A percentile compares a stretch with the other conserved stretches of the same genome.
phyloP scores from a whole-genome alignment of 2,888 invertebrate species.

The Drosophila pseudotalamancana region DNA sequence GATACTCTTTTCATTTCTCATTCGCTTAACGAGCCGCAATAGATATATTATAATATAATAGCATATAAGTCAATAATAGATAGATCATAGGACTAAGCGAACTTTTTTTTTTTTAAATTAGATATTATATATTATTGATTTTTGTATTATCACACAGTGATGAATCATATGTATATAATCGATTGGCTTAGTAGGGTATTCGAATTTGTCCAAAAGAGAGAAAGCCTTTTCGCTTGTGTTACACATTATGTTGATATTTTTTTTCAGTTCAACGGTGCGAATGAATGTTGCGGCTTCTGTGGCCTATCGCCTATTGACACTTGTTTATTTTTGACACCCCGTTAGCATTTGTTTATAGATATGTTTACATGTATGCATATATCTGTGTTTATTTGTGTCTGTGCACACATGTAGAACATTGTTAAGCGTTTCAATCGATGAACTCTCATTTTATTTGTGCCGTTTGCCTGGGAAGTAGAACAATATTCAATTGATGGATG shows the following conservation, averaged over 20 bases:
- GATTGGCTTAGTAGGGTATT: neutral
- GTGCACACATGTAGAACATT: neutral
- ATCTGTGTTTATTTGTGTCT: neutral
- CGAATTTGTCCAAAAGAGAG: neutral
- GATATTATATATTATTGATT: too few species aligned
- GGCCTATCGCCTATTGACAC: conserved; percentile 70
- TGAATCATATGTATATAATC: neutral
- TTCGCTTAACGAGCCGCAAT: too few species aligned
- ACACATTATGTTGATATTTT: conserved; percentile 43
- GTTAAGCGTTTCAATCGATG: conserved; percentile 9
- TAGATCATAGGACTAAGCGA: too few species aligned
- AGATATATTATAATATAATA: too few species aligned
- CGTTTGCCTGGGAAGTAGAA: conserved; percentile 15
- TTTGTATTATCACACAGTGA: too few species aligned
- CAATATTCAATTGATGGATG: conserved; percentile 16
- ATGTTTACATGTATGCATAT: conserved; percentile 9
- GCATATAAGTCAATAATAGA: too few species aligned
- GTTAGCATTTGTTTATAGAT: conserved; percentile 35
- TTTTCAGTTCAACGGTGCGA: conserved; percentile 44
- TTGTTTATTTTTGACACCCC: conserved; percentile 71
- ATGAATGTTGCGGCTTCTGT: conserved; percentile 36
- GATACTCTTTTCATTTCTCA: too few species aligned
- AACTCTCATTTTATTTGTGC: neutral
- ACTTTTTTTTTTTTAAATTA: too few species aligned
- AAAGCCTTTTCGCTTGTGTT: conserved; percentile 4